Conservation (phyloP, 2,888 invertebrate species). For the Hetaerina titia region DNA sequence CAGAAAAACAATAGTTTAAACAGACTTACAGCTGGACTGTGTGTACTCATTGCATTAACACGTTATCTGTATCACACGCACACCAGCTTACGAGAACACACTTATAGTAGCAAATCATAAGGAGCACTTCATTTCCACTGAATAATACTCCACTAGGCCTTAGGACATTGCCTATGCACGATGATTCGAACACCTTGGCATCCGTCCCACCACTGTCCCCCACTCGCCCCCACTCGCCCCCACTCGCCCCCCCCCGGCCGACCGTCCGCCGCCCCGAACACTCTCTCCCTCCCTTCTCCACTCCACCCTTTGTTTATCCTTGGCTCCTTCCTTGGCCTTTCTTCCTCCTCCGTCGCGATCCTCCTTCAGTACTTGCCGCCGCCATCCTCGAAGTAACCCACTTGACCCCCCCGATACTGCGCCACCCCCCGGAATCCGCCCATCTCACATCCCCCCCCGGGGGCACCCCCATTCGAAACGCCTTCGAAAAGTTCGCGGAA, state of each 20-base stretch:
- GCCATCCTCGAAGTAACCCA: constrained; percentile 7
- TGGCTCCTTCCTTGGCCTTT: background rate
- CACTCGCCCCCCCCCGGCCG: too few species aligned
- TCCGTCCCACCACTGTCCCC: background rate
- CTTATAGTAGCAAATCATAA: background rate
- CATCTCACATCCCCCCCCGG: background rate
- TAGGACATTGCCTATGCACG: background rate
- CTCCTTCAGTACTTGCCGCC: constrained; percentile 23
- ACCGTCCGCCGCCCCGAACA: background rate
- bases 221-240: background rate
- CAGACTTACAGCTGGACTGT: constrained; percentile 21
- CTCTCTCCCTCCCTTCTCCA: background rate
- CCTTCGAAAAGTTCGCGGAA: constrained; percentile 60
- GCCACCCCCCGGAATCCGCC: constrained; percentile 7
- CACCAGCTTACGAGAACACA: background rate
- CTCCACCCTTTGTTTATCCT: background rate
- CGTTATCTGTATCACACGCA: constrained; percentile 20
- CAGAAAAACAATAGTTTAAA: background rate
- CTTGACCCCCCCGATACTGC: background rate
- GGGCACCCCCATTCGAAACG: background rate
- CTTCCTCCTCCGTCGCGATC: background rate
- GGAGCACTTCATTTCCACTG: constrained; percentile 27
- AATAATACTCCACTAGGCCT: constrained; percentile 12
- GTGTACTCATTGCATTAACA: background rate
- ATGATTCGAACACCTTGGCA: background rate